A percentile compares a stretch with the other conserved stretches of the same genome.
Conservation (phyloP, 2,888 invertebrate species). For the Gymnoscelis rufifasciata region DNA sequence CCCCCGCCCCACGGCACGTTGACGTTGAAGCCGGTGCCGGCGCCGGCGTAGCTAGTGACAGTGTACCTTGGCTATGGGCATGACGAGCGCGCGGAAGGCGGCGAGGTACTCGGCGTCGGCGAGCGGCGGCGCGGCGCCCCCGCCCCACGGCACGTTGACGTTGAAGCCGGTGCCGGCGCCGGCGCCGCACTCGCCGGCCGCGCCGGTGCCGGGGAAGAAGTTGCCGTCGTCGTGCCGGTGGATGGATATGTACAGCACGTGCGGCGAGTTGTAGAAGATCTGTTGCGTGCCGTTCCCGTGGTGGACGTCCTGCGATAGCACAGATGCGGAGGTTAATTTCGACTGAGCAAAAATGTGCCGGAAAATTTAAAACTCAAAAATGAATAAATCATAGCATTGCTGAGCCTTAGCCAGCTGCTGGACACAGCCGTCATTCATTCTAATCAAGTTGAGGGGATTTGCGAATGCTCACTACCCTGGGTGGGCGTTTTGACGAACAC, state of each 20-base stretch:
- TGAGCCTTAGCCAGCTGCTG: too few species aligned
- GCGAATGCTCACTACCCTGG: too few species aligned
- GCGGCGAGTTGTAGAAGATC: conserved; percentile 96
- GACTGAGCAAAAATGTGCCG: too few species aligned
- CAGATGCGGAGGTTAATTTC: neutral
- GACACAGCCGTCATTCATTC: too few species aligned
- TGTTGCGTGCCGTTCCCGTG: conserved; percentile 99
- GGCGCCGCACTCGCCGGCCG: conserved; percentile 93
- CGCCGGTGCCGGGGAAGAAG: conserved; percentile 99
- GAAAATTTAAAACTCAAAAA: too few species aligned
- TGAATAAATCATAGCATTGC: too few species aligned
- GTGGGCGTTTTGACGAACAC: too few species aligned
- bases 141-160: conserved; percentile 97
- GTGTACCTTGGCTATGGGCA: conserved; percentile 94
- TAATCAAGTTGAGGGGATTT: too few species aligned
- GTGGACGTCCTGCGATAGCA: conserved; percentile 89
- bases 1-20: conserved; percentile 98
- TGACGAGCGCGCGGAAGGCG: conserved; percentile 95
- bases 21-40: conserved; percentile 95
- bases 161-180: conserved; percentile 95
- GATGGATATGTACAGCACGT: conserved; percentile 96
- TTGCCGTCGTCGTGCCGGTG: conserved; percentile 99
- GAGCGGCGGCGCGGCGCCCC: conserved; percentile 92
- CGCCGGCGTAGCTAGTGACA: conserved; percentile 92
- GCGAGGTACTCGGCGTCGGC: conserved; percentile 98